Percentiles rank a stretch among this genome's conserved stretches.
These are phyloP conservation scores for Pelodiscus sinensis DNA, from an alignment of 2,113 vertebrate species.

Conservation along the genomic window DNA sequence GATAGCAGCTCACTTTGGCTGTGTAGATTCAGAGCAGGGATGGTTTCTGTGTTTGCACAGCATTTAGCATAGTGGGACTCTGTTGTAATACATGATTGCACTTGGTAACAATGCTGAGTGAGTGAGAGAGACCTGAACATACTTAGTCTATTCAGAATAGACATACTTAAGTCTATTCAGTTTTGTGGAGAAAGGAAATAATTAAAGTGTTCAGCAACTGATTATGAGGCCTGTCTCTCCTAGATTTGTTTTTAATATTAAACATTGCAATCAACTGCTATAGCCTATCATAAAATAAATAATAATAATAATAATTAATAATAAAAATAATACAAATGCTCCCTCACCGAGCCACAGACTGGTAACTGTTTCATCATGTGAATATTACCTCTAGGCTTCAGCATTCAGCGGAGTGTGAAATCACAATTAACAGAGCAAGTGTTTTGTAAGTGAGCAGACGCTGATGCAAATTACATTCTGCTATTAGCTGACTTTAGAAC, in stretches of 20 bases:
- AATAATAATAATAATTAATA: background rate
- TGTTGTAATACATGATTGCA: background rate
- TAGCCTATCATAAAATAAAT: conserved; percentile 1
- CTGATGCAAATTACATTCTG: conserved; percentile 77
- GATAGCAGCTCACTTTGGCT: background rate
- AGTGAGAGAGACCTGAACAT: background rate
- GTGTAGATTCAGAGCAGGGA: background rate
- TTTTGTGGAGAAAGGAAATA: conserved; percentile 2
- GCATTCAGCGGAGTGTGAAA: conserved; percentile 76
- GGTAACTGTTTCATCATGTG: conserved; percentile 55
- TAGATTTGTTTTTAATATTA: background rate
- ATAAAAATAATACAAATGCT: background rate
- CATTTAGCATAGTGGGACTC: background rate
- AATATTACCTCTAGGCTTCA: conserved; percentile 68
- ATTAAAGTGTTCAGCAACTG: background rate
- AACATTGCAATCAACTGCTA: conserved; percentile 25
- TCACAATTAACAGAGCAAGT: conserved; percentile 82
- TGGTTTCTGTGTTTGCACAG: background rate
- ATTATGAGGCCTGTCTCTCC: background rate
- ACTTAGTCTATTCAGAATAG: background rate
- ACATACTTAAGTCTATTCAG: background rate
- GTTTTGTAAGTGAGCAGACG: conserved; percentile 78
- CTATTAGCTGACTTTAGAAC: conserved; percentile 77
- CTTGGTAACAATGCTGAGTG: conserved; percentile 4
- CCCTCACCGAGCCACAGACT: background rate